Conservation (phyloP, 2,113 vertebrate genomes). For the Glareola pratincola region DNA sequence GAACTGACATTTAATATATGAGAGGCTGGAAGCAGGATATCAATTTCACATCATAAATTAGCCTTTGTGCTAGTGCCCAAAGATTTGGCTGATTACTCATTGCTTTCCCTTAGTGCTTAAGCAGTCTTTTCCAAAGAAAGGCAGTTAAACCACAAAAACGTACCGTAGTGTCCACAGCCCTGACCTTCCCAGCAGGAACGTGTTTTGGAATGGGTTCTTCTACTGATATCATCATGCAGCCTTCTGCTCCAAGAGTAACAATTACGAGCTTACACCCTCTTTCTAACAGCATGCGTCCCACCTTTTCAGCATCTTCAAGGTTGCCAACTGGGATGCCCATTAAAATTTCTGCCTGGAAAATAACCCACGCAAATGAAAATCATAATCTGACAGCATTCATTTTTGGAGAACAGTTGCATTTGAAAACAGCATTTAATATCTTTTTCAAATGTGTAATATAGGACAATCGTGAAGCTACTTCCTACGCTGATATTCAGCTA, state of each 20-base stretch:
- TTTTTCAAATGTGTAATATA: background rate
- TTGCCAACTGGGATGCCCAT: slow-evolving; percentile 77
- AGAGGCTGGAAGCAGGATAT: slow-evolving; percentile 33
- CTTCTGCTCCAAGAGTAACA: slow-evolving; percentile 89
- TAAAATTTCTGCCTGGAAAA: slow-evolving; percentile 89
- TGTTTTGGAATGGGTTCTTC: slow-evolving; percentile 76
- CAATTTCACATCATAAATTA: slow-evolving; percentile 40
- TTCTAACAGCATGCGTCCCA: slow-evolving; percentile 74
- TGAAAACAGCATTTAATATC: background rate
- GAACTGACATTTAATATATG: slow-evolving; percentile 30
- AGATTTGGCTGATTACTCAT: slow-evolving; percentile 77
- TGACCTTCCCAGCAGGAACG: slow-evolving; percentile 79
- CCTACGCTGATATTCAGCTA: background rate
- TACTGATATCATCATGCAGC: slow-evolving; percentile 84
- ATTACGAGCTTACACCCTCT: slow-evolving; percentile 85
- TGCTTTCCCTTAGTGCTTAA: slow-evolving; percentile 47
- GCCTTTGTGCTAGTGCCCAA: slow-evolving; percentile 76
- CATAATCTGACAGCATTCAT: slow-evolving; percentile 12
- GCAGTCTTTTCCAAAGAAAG: slow-evolving; percentile 53
- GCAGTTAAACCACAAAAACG: slow-evolving; percentile 64
- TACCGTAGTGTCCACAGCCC: slow-evolving; percentile 92
- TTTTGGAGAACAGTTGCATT: slow-evolving; percentile 32
- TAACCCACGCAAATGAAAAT: slow-evolving; percentile 51
- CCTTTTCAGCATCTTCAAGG: slow-evolving; percentile 79
- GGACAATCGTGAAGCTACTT: slow-evolving; percentile 19